A percentile compares a stretch with the other conserved stretches of the same genome.
Evolutionary conservation across 2,113 vertebrate genomes (phyloP).

Genomic region (Bothrops jararaca): DNA sequence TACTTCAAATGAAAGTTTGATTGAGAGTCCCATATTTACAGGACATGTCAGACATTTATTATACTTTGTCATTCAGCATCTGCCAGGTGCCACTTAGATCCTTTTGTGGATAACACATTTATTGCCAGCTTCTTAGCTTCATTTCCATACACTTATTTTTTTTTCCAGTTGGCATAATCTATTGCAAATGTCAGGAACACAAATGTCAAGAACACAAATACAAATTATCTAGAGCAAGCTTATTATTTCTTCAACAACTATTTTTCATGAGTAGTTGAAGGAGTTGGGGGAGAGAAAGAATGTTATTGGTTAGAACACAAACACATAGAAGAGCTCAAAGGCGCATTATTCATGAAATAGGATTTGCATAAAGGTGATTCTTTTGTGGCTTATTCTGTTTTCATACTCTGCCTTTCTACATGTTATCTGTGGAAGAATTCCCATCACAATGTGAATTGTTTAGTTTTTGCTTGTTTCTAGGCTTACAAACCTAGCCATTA

Average conservation of each 20-base stretch:
- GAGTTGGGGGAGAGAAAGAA: not conserved
- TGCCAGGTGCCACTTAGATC: slow-evolving; percentile 57
- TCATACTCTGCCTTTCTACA: not conserved
- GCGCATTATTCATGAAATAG: not conserved
- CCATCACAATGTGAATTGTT: not conserved
- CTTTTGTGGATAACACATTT: slow-evolving; percentile 37
- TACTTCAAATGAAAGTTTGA: slow-evolving; percentile 49
- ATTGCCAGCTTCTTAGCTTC: slow-evolving; percentile 45
- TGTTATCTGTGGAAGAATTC: not conserved
- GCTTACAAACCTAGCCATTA: not conserved
- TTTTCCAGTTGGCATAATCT: slow-evolving; percentile 25
- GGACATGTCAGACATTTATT: slow-evolving; percentile 52
- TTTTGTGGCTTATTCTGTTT: not conserved
- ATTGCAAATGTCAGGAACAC: slow-evolving; percentile 38
- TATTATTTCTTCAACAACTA: not conserved
- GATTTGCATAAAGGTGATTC: not conserved
- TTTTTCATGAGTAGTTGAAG: slow-evolving; percentile 2
- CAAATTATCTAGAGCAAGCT: slow-evolving; percentile 4
- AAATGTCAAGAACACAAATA: slow-evolving; percentile 38
- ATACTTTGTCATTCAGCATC: slow-evolving; percentile 43
- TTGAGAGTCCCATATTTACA: slow-evolving; percentile 48
- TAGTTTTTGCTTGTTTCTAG: not conserved
- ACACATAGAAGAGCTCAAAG: not conserved
- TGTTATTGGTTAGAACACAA: not conserved
- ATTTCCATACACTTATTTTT: slow-evolving; percentile 43